Base-by-base conservation (phyloP, 2,888 invertebrate genomes). In the Danaus chrysippus region DNA sequence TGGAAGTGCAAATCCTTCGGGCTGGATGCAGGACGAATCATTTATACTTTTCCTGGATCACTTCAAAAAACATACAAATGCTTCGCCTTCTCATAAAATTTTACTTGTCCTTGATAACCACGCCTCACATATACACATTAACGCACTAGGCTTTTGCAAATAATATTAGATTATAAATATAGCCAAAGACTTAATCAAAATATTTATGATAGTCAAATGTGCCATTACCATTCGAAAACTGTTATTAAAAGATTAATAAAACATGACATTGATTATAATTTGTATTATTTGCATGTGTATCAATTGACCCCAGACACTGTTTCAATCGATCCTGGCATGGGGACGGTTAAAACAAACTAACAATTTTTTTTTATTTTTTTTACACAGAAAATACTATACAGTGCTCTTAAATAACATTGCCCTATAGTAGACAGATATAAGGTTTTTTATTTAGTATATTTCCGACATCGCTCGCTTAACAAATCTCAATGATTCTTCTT, bases 61-160 rank as follows among this genome's bases (percentile, higher is more conserved):
- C 56, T 76, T 77, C 13, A 17, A 72, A 43, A 68, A 72, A 54
- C 44, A 69, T 42, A 53, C 52, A 1, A 46, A 57, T 34, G 42
- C 19, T 13, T 54, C 57, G 43, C 49, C 23, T 10, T 19, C 54
- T 0, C 63, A 73, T 41, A 71, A 69, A 66, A 63, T 74, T 0
- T 66, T 76, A 55, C 60, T 77, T 0, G 12, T 75, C 0, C 23
- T 77, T 0, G 77, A 77, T 58, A 76, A 77, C 12, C 75, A 76
- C 34, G 19, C 70, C 0, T 76, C 73, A 0, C 74, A 77, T 60
- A 62, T 74, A 3, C 42, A 60, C 13, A 73, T 74, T 41, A 62
- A 68, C 5, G 9, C 54, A 23, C 54, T 65, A 19, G 62, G 59
- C 53, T 65, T 69, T 64, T 65, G 67, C 23, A 23, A 23, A 3